Percentiles rank a stretch among this genome's conserved stretches.
These are phyloP conservation scores for Pogonus chalceus DNA, from an alignment of 1,140 invertebrate species.

Conservation along the genomic window DNA sequence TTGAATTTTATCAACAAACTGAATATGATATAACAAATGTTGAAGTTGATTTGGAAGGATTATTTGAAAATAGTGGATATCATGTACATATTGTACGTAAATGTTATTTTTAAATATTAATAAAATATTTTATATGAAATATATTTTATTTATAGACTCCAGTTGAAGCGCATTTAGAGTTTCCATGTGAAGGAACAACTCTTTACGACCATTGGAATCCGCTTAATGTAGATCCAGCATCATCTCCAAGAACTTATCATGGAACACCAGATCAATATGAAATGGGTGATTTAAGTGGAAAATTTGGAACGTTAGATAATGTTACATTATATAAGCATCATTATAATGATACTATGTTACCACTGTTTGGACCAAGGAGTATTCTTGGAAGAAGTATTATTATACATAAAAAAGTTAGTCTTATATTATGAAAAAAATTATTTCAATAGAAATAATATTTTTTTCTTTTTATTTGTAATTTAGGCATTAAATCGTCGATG, in stretches of 20 bases:
- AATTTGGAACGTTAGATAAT: slow-evolving; percentile 67
- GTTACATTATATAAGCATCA: slow-evolving; percentile 42
- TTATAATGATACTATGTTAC: slow-evolving; percentile 76
- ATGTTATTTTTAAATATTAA: neutral
- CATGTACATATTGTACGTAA: slow-evolving; percentile 66
- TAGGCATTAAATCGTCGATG: slow-evolving; percentile 49
- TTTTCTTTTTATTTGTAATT: slow-evolving; percentile 4
- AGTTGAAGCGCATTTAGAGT: slow-evolving; percentile 69
- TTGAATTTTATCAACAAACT: slow-evolving; percentile 75
- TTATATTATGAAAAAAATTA: neutral
- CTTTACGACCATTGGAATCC: slow-evolving; percentile 80
- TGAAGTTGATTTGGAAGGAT: slow-evolving; percentile 64
- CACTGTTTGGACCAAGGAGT: slow-evolving; percentile 72
- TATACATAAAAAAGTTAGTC: slow-evolving; percentile 59
- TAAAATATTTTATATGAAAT: slow-evolving; percentile 10
- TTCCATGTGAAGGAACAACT: slow-evolving; percentile 75
- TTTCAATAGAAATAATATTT: neutral
- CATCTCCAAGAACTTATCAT: slow-evolving; percentile 40
- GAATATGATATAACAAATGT: slow-evolving; percentile 74
- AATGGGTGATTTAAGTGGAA: slow-evolving; percentile 82
- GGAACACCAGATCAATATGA: slow-evolving; percentile 77
- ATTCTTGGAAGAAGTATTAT: slow-evolving; percentile 83
- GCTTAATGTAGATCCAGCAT: slow-evolving; percentile 49
- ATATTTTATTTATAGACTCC: slow-evolving; percentile 47
- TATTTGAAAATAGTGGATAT: slow-evolving; percentile 61